These are phyloP conservation scores for Gymnocypris eckloni DNA, from an alignment of 2,797 vertebrate species.

Conservation along the genomic window DNA sequence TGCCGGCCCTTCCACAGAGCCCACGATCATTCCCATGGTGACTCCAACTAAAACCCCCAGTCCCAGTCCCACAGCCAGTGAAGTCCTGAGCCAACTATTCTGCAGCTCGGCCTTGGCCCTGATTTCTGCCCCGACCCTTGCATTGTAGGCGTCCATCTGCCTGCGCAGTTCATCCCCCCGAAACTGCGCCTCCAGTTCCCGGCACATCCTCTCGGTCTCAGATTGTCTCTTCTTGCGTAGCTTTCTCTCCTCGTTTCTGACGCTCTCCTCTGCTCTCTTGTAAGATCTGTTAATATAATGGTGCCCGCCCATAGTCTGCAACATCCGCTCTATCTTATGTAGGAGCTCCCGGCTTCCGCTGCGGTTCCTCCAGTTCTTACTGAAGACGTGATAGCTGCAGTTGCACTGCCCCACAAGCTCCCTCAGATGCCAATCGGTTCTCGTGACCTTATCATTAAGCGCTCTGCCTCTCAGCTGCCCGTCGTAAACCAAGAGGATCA, in stretches of 20 bases:
- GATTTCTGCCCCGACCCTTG: constrained; percentile 66
- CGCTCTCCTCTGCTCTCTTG: constrained; percentile 71
- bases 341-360: constrained; percentile 70
- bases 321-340: constrained; percentile 74
- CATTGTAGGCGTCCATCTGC: constrained; percentile 68
- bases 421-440: constrained; percentile 71
- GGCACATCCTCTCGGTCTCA: constrained; percentile 69
- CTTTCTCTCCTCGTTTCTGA: constrained; percentile 74
- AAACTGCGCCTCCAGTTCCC: constrained; percentile 70
- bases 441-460: constrained; percentile 67
- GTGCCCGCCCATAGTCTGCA: constrained; percentile 68
- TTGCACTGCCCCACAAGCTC: constrained; percentile 73
- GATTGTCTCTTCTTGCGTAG: constrained; percentile 67
- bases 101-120: constrained; percentile 73
- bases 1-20: constrained; percentile 74
- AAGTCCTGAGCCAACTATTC: constrained; percentile 76
- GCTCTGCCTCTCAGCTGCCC: constrained; percentile 60
- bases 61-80: constrained; percentile 72
- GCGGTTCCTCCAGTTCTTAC: constrained; percentile 73
- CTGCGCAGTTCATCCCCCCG: constrained; percentile 68
- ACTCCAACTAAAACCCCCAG: constrained; percentile 71
- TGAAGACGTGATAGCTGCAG: constrained; percentile 76
- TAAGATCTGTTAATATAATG: constrained; percentile 72
- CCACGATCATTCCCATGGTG: constrained; percentile 71
- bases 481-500: constrained; percentile 74